Evolutionary conservation across 2,888 invertebrate genomes (phyloP), one percentile per base, ranked within the genome.

Genomic region (Anaspis maculata): DNA sequence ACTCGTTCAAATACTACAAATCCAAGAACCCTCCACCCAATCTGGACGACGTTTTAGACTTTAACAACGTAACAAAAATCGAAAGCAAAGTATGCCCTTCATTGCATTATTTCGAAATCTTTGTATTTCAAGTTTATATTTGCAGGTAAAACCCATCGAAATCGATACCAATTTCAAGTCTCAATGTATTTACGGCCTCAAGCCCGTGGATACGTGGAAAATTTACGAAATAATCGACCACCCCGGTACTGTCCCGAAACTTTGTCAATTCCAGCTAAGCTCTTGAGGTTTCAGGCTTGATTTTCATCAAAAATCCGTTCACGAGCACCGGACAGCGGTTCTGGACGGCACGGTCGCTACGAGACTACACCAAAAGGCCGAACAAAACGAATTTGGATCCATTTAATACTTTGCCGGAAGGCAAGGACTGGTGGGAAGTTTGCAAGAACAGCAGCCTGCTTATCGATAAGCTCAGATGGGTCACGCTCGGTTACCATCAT

Each of bases 401-500:
- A 13, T 69, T 71, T 42, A 48, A 62, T 35, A 41, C 65, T 30
- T 44, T 71, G 27, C 51, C 53, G 3, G 45, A 58, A 6, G 44
- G 58, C 29, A 64, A 71, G 52, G 67, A 76, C 45, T 76, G 81
- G 85, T 78, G 86, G 86, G 68, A 73, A 44, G 64, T 68, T 43
- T 72, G 74, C 56, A 62, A 68, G 57, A 52, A 54, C 15, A 43
- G 59, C 26, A 44, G 42, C 21, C 49, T 55, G 39, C 45, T 70
- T n/a, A 37, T 64, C 16, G 59, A 70, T 26, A 75, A 76, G 52
- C 60, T 98, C 49, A 70, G 97, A 50, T 98, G 98, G 98, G 78
- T 85, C 1, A 98, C 97, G 0, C 66, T 97, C 19, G 98, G 98
- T 9, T 96, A 95, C 61, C 97, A 98, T 66, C 95, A 98, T 65